Evolutionary conservation across 2,113 vertebrate species (phyloP).

Genomic region (Pyxicephalus adspersus): DNA sequence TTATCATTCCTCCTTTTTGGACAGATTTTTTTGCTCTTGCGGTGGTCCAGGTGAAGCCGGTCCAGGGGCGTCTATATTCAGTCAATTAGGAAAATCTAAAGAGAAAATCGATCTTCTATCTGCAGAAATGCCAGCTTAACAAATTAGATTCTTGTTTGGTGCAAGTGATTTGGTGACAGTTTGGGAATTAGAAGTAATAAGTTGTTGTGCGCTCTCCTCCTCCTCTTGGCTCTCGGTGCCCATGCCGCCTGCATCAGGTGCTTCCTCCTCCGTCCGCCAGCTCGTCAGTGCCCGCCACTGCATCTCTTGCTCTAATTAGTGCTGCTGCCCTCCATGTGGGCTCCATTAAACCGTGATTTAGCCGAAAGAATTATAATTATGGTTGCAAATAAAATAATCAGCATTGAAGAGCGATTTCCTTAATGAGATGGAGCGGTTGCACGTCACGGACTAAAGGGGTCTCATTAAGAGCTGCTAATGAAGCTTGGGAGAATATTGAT

Average conservation of each 20-base stretch:
- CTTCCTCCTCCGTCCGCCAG: constrained; percentile 63
- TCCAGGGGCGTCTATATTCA: constrained; percentile 87
- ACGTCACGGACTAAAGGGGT: constrained; percentile 96
- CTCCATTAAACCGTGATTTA: constrained; percentile 99
- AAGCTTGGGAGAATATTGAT: constrained; percentile 88
- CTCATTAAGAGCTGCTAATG: constrained; percentile 95
- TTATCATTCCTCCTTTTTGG: constrained; percentile 66
- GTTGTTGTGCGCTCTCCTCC: constrained; percentile 79
- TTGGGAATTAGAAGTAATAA: constrained; percentile 92
- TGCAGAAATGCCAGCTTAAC: constrained; percentile 93
- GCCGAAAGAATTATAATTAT: constrained; percentile 99
- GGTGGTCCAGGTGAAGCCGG: constrained; percentile 73
- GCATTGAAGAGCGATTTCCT: constrained; percentile 99
- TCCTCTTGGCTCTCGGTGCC: constrained; percentile 50
- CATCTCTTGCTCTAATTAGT: constrained; percentile 96
- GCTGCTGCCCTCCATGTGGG: constrained; percentile 93
- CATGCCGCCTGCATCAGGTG: constrained; percentile 56
- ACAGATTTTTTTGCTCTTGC: constrained; percentile 58
- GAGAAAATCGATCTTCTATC: constrained; percentile 98
- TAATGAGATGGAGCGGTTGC: constrained; percentile 96
- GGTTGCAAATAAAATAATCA: constrained; percentile 99
- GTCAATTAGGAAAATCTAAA: constrained; percentile 96
- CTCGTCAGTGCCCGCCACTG: constrained; percentile 73
- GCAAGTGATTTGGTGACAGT: constrained; percentile 94
- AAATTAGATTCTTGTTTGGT: constrained; percentile 95